These are phyloP conservation scores for Listronotus bonariensis DNA, from an alignment of 1,140 invertebrate species.

Conservation along the genomic window DNA sequence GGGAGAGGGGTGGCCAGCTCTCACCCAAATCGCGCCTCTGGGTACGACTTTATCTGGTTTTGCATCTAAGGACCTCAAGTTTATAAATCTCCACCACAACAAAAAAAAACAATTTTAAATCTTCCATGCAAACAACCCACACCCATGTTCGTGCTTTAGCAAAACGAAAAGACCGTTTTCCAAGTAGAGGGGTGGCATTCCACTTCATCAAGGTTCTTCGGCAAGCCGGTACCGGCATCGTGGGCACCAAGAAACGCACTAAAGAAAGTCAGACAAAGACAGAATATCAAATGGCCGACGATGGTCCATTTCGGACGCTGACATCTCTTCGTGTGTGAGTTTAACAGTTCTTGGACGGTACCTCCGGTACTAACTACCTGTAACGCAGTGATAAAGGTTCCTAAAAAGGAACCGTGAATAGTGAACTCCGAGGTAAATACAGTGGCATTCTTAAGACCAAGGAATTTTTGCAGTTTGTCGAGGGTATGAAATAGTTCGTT, in stretches of 20 bases:
- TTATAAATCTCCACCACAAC: too few relatives aligned
- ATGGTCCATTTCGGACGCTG: conserved; percentile 6
- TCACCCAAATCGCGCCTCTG: too few relatives aligned
- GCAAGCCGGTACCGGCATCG: conserved; percentile 5
- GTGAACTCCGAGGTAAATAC: background rate
- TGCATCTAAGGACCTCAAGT: too few relatives aligned
- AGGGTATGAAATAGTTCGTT: too few relatives aligned
- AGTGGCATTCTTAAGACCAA: background rate
- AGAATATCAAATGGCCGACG: conserved; percentile 2
- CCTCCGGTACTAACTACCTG: background rate
- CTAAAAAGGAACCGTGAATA: conserved; percentile 4
- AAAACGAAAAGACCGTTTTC: conserved; percentile 7
- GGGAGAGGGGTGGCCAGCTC: too few relatives aligned
- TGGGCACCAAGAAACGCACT: conserved; percentile 5
- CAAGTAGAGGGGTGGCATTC: conserved; percentile 9
- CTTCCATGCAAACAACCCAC: background rate
- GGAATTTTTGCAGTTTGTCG: too few relatives aligned
- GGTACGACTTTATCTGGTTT: too few relatives aligned
- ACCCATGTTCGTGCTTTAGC: conserved; percentile 3
- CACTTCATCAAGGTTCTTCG: conserved; percentile 5
- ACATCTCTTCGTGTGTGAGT: conserved; percentile 8
- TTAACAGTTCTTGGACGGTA: conserved; percentile 7
- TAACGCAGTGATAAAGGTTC: background rate
- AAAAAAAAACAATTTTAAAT: background rate
- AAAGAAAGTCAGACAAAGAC: conserved; percentile 7